Evolutionary conservation across 2,797 vertebrate genomes (phyloP).

Genomic region (Moxostoma hubbsi): DNA sequence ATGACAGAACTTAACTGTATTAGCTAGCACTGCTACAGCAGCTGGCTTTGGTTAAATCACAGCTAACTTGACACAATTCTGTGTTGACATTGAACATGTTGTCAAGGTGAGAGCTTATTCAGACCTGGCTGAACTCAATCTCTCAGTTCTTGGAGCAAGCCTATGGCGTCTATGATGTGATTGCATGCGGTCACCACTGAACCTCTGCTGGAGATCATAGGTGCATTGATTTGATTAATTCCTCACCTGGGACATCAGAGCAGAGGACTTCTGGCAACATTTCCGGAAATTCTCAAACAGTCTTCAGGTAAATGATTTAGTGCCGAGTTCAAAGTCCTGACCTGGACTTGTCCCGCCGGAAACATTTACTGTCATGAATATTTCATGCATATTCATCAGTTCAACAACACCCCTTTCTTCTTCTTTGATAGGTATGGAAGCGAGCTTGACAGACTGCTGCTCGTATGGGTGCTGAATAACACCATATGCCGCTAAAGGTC

Average conservation of each 20-base stretch:
- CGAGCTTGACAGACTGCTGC: conserved; percentile 68
- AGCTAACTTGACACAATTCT: neutral
- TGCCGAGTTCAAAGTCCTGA: conserved; percentile 66
- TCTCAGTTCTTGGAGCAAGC: conserved; percentile 20
- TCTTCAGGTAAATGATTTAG: conserved; percentile 62
- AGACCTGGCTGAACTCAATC: conserved; percentile 33
- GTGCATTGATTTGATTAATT: conserved; percentile 60
- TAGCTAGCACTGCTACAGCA: neutral
- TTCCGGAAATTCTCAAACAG: conserved; percentile 53
- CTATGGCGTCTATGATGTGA: conserved; percentile 41
- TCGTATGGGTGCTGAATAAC: conserved; percentile 56
- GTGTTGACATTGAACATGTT: conserved; percentile 22
- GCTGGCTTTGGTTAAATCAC: neutral
- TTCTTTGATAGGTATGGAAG: conserved; percentile 64
- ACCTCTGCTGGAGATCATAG: conserved; percentile 43
- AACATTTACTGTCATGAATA: conserved; percentile 71
- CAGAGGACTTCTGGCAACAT: conserved; percentile 40
- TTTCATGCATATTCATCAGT: conserved; percentile 74
- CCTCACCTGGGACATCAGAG: conserved; percentile 52
- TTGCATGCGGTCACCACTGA: conserved; percentile 34
- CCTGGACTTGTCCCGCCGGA: conserved; percentile 68
- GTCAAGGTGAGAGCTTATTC: conserved; percentile 42
- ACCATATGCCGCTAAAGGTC: conserved; percentile 73
- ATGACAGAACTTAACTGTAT: too few species aligned
- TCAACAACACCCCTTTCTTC: conserved; percentile 61